Percentiles rank a stretch among this genome's conserved stretches.
Conservation (phyloP, 2,113 vertebrate genomes). For the Rousettus leschenaultii region DNA sequence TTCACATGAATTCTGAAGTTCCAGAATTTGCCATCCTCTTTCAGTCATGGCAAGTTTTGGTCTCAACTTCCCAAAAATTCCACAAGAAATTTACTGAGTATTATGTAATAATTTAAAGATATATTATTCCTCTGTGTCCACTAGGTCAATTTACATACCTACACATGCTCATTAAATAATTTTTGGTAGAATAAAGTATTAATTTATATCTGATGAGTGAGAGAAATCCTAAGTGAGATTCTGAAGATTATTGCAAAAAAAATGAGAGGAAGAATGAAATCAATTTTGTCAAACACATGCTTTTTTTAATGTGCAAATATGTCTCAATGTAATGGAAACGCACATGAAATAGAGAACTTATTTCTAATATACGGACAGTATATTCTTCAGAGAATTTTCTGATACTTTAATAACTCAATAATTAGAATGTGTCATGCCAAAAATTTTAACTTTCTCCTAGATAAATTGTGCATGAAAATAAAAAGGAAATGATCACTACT, state of each 20-base stretch:
- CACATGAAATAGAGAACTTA: neutral
- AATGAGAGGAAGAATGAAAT: neutral
- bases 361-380: neutral
- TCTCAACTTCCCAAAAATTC: neutral
- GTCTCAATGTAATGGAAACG: neutral
- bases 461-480: neutral
- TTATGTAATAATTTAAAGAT: neutral
- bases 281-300: neutral
- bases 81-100: neutral
- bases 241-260: neutral
- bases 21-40: neutral
- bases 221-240: neutral
- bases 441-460: neutral
- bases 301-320: neutral
- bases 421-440: neutral
- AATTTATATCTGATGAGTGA: neutral
- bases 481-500: neutral
- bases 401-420: neutral
- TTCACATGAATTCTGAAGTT: neutral
- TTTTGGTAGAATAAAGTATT: neutral
- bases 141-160: neutral
- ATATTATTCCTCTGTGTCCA: neutral
- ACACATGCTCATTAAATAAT: neutral
- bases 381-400: neutral
- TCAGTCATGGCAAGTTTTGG: neutral